These are phyloP conservation scores for Asobara japonica DNA, from an alignment of 1,140 invertebrate genomes.

Conservation along the genomic window DNA sequence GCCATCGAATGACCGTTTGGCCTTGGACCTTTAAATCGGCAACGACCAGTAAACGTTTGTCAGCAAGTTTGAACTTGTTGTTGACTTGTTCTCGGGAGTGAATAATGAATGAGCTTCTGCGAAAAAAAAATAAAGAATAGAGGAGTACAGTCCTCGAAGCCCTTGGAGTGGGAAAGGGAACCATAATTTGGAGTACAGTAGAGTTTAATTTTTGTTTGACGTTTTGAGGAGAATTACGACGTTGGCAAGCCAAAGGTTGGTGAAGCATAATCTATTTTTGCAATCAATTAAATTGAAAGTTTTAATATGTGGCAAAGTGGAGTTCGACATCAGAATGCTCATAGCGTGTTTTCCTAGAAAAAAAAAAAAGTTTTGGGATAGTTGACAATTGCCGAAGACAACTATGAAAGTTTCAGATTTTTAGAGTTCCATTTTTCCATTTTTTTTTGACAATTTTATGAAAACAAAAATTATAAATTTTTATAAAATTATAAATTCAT, in stretches of 20 bases:
- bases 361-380: too few species aligned
- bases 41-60: constrained; percentile 1
- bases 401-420: too few species aligned
- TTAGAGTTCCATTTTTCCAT: too few species aligned
- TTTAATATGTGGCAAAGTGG: background rate
- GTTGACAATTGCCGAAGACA: too few species aligned
- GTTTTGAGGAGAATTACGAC: background rate
- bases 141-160: background rate
- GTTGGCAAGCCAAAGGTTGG: background rate
- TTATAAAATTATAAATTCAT: too few species aligned
- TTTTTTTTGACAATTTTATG: too few species aligned
- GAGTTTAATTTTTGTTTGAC: background rate
- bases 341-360: too few species aligned
- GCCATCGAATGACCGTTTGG: background rate
- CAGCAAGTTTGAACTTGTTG: constrained; percentile 14
- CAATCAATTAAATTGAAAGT: background rate
- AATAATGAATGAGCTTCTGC: background rate
- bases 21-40: background rate
- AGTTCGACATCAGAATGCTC: background rate
- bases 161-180: background rate
- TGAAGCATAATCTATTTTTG: background rate
- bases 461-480: too few species aligned
- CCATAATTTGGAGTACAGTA: background rate
- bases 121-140: background rate
- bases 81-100: background rate